A percentile compares a stretch with the other conserved stretches of the same genome.
Evolutionary conservation across 1,140 invertebrate species (phyloP).

Genomic region (Lycorma delicatula): DNA sequence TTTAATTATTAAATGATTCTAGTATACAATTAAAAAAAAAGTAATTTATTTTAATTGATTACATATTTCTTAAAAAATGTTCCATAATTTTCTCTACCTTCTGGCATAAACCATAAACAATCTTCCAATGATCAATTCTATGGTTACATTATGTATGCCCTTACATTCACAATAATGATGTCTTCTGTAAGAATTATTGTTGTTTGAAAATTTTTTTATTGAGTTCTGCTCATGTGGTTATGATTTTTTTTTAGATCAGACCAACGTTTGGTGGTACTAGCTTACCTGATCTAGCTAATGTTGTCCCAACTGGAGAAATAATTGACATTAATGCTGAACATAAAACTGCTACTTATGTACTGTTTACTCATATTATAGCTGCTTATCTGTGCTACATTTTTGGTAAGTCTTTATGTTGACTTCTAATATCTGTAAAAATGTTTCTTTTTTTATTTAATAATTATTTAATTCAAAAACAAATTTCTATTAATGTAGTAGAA

Average conservation of each 20-base stretch:
- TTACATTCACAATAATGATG: not conserved
- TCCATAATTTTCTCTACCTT: no score
- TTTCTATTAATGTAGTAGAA: no score
- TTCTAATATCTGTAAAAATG: not conserved
- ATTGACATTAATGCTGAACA: constrained; percentile 56
- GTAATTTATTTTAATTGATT: no score
- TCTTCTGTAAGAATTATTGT: not conserved
- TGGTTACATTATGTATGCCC: no score
- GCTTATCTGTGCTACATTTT: constrained; percentile 86
- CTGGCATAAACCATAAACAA: no score
- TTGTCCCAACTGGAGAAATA: constrained; percentile 59
- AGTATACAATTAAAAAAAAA: no score
- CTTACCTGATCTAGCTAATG: constrained; percentile 64
- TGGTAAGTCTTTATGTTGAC: no score
- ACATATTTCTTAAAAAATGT: no score
- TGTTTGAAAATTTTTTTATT: not conserved
- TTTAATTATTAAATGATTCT: no score
- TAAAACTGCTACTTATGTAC: constrained; percentile 65
- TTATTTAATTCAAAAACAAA: no score
- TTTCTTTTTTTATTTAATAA: constrained; percentile 1
- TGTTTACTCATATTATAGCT: constrained; percentile 71
- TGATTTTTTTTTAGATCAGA: constrained; percentile 43
- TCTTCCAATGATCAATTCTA: not conserved
- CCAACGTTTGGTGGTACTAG: constrained; percentile 37
- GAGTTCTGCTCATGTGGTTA: not conserved